These are phyloP conservation scores for Malurus cyaneus DNA, from an alignment of 2,113 vertebrate genomes.

Conservation along the genomic window DNA sequence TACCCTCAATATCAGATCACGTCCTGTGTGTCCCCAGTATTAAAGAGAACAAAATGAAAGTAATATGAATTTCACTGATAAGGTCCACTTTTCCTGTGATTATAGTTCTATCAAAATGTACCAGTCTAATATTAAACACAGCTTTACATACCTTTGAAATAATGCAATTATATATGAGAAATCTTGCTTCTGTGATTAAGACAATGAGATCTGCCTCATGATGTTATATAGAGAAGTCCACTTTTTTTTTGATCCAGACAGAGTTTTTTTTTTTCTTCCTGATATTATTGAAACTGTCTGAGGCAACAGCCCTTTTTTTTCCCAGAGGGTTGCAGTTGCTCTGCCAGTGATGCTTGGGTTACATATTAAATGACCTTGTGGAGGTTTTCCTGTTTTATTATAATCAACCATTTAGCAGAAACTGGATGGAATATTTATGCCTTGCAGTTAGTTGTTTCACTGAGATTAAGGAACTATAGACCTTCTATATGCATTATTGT, in stretches of 20 bases:
- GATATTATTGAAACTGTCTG: neutral
- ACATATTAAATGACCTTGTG: conserved; percentile 59
- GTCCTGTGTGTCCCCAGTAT: conserved; percentile 34
- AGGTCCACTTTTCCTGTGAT: conserved; percentile 58
- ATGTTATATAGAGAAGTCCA: neutral
- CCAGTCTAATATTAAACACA: conserved; percentile 54
- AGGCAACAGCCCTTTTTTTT: neutral
- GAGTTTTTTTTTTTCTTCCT: neutral
- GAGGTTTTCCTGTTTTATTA: conserved; percentile 33
- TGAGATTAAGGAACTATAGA: conserved; percentile 64
- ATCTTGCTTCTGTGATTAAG: conserved; percentile 38
- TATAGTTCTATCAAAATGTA: conserved; percentile 58
- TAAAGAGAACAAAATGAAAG: conserved; percentile 69
- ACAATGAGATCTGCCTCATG: conserved; percentile 6
- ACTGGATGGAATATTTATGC: conserved; percentile 32
- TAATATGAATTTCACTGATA: conserved; percentile 70
- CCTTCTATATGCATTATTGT: conserved; percentile 63
- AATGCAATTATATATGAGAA: conserved; percentile 53
- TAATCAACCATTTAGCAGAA: conserved; percentile 60
- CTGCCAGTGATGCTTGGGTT: conserved; percentile 37
- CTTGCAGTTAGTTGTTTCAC: conserved; percentile 62
- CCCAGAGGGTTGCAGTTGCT: neutral
- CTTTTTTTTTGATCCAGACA: neutral
- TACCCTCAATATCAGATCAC: conserved; percentile 56
- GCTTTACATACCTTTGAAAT: conserved; percentile 59